These are phyloP conservation scores for Paradoxurus hermaphroditus DNA, from an alignment of 2,113 vertebrate species.

Conservation along the genomic window DNA sequence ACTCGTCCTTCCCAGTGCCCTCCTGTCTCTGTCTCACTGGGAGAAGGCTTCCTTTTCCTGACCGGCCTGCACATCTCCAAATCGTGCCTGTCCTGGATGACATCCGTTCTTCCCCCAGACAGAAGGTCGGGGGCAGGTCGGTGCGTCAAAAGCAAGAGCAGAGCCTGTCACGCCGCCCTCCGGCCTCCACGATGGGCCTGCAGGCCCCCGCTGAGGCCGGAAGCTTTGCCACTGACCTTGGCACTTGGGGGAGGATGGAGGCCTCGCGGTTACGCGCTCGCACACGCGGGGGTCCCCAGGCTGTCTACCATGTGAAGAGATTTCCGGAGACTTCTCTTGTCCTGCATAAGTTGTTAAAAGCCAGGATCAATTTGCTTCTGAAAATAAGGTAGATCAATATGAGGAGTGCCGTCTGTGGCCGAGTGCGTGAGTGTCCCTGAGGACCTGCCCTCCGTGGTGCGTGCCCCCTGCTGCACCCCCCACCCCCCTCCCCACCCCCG, in stretches of 20 bases:
- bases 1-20: accelerated
- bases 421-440: accelerated
- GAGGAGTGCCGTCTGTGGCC: neutral
- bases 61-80: too few relatives aligned
- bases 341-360: conserved; percentile 58
- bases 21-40: accelerated
- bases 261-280: accelerated
- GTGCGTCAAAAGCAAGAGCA: neutral
- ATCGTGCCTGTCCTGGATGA: neutral
- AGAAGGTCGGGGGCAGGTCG: neutral
- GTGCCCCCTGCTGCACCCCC: neutral
- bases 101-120: neutral
- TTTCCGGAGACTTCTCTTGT: conserved; percentile 16
- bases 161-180: accelerated
- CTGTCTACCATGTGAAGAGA: neutral
- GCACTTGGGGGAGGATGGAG: accelerated
- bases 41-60: neutral
- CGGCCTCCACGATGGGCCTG: accelerated
- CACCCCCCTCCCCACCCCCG: accelerated
- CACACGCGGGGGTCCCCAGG: neutral
- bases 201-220: neutral
- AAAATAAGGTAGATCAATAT: conserved; percentile 37
- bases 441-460: accelerated
- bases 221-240: neutral
- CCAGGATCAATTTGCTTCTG: conserved; percentile 58